Conservation (phyloP, 1,140 invertebrate species). For the Heliconius hermathena region DNA sequence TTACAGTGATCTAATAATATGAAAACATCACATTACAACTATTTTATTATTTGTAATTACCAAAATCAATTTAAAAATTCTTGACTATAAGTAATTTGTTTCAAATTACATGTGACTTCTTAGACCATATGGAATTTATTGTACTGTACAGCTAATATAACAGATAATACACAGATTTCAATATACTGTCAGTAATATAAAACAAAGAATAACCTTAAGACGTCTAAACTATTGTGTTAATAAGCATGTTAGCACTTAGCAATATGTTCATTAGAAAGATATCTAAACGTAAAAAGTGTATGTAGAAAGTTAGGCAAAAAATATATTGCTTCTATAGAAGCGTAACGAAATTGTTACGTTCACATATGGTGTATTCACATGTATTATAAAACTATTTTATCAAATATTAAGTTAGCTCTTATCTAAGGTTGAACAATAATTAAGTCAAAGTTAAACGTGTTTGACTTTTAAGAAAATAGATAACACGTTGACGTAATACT, state of each 20-base stretch:
- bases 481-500: conserved; percentile 5
- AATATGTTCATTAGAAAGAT: neutral
- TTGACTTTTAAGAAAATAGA: neutral
- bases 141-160: neutral
- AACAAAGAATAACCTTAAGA: neutral
- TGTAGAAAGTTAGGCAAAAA: no score
- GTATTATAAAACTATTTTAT: neutral
- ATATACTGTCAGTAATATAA: neutral
- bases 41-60: no score
- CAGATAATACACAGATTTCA: neutral
- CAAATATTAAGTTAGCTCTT: neutral
- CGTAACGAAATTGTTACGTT: neutral
- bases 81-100: no score
- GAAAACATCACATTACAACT: no score
- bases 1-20: no score
- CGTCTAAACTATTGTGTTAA: no score
- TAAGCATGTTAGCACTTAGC: neutral
- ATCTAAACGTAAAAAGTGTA: neutral
- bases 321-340: neutral
- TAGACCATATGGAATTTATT: neutral
- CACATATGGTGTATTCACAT: neutral
- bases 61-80: no score
- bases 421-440: neutral
- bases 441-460: neutral
- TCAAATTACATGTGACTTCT: neutral